These are phyloP conservation scores for Drosophila tanythrix DNA, from an alignment of 2,888 invertebrate genomes.

Conservation along the genomic window DNA sequence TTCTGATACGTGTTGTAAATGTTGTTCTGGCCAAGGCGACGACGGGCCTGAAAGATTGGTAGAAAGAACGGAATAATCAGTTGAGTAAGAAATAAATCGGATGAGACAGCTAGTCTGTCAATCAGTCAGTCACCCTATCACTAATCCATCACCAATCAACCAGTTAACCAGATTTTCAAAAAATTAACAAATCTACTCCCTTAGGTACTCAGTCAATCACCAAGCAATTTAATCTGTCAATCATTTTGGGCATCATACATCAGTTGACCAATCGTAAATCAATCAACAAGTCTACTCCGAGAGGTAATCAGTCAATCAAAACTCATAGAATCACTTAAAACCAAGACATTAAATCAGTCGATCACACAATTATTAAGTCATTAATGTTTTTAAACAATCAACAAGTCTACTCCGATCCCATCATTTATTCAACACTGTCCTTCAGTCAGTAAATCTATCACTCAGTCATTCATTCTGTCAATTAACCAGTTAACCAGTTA, in stretches of 20 bases:
- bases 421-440: too few relatives aligned
- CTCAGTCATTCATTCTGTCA: background rate
- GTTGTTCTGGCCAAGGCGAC: conserved; percentile 85
- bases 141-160: background rate
- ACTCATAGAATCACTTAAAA: too few relatives aligned
- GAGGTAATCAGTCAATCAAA: background rate
- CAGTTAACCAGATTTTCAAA: too few relatives aligned
- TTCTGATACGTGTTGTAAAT: conserved; percentile 89
- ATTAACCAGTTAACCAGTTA: too few relatives aligned
- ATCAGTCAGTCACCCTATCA: background rate
- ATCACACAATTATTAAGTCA: background rate
- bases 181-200: too few relatives aligned
- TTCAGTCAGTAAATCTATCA: background rate
- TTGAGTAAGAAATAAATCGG: background rate
- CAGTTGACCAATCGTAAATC: too few relatives aligned
- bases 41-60: conserved; percentile 86
- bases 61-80: background rate
- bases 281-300: background rate
- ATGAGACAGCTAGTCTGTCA: background rate
- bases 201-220: too few relatives aligned
- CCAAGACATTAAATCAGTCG: background rate
- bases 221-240: too few relatives aligned
- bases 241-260: too few relatives aligned
- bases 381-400: background rate
- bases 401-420: too few relatives aligned